Base-by-base conservation (phyloP, 2,888 invertebrate genomes). In the Eledona agricola region DNA sequence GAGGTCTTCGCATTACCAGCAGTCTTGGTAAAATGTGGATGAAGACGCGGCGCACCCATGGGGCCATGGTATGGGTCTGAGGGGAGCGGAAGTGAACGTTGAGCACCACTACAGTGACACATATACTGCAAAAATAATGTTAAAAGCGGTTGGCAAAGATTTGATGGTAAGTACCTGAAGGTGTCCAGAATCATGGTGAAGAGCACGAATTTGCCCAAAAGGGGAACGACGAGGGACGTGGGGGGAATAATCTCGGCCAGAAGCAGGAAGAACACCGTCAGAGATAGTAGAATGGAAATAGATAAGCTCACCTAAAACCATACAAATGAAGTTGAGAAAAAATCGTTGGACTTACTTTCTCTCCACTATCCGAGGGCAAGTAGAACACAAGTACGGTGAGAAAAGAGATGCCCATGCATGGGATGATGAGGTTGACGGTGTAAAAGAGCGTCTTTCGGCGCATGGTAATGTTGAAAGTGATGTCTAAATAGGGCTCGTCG, bases 41-140 rank as follows among this genome's bases (percentile, higher is more conserved):
- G 83, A 96, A 96, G 70, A 98, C 90, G 63, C 92, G 85, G 62
- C 93, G 88, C 70, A 97, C 93, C 96, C 96, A 96, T 43, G 90
- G 93, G 59, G 96, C 91, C 96, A 98, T 97, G 64, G 91, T 90
- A 82, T 96, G 96, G 60, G 97, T 98, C 78, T 96, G 93, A 60
- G 97, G 96, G 63, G 95, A 96, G 52, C 98, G 91, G 82, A 96
- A 97, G 83, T 97, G 96, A 69, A 96, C 93, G 81, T 97, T 97
- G 71, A 97, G 83, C 69, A 96, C 96, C 73, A 96, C 90, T 71
- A 98, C 96, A 16, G 75, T 75, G 7, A 76, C 74, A 57, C 76
- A 75, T 71, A 75, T 76, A 66, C 74, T 75, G 61, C 43, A 72
- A 69, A 53, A 26, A n/a, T n/a, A n/a, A n/a, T n/a, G n/a, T n/a